Percentiles rank a stretch among this genome's conserved stretches.
Conservation (phyloP, 2,797 vertebrate genomes). For the Coilia nasus region DNA sequence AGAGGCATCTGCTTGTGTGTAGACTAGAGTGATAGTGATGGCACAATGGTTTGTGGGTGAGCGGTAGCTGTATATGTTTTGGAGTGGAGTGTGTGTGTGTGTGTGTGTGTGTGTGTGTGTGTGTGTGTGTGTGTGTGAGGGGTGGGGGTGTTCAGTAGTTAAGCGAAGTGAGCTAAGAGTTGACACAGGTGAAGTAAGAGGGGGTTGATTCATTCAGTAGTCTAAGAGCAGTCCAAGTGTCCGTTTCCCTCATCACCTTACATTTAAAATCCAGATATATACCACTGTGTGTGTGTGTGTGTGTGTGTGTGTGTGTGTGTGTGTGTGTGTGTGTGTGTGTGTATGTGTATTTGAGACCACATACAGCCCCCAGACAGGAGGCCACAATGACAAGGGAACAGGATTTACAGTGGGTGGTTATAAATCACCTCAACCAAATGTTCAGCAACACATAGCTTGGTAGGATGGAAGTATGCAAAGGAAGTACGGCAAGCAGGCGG, state of each 20-base stretch:
- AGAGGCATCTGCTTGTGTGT: neutral
- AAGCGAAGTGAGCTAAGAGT: conserved; percentile 32
- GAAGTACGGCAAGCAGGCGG: neutral
- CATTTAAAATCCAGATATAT: neutral
- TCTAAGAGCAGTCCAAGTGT: conserved; percentile 63
- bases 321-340: conserved; percentile 29
- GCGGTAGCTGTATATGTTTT: too few species aligned
- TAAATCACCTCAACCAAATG: conserved; percentile 18
- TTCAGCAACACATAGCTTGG: neutral
- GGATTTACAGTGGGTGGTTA: conserved; percentile 4
- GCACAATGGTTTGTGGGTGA: neutral
- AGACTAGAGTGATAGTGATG: neutral
- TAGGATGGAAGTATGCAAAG: neutral
- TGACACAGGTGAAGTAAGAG: neutral
- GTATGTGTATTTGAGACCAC: neutral
- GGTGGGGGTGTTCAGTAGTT: conserved; percentile 74
- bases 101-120: neutral
- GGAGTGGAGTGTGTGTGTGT: neutral
- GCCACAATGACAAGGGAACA: neutral
- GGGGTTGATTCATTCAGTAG: conserved; percentile 42
- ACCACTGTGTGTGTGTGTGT: conserved; percentile 32
- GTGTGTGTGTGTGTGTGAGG: neutral
- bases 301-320: conserved; percentile 31
- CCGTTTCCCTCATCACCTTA: conserved; percentile 41
- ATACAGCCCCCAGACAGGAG: neutral